A percentile compares a stretch with the other conserved stretches of the same genome.
Conservation (phyloP, 30 jellyfish, hydroid and myxozoan genomes). For the Cassiopea andromeda region DNA sequence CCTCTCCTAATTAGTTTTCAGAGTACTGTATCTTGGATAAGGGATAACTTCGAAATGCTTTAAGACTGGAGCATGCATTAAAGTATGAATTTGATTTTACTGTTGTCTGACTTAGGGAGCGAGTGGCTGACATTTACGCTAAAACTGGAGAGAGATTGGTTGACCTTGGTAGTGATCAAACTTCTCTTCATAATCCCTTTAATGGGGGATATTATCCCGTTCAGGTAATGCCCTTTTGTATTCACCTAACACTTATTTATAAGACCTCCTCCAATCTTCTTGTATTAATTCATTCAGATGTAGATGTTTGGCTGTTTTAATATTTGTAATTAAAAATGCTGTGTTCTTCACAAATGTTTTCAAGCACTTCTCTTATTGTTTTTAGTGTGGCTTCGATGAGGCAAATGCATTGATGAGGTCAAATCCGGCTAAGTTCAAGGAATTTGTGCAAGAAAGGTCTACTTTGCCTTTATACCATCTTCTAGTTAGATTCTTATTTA, state of each 20-base stretch:
- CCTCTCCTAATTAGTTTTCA: too few relatives aligned
- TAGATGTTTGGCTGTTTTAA: too few relatives aligned
- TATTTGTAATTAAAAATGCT: too few relatives aligned
- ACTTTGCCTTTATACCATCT: neutral
- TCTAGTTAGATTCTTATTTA: neutral
- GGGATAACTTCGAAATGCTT: too few relatives aligned
- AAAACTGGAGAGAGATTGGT: conserved; percentile 91
- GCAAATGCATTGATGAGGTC: conserved; percentile 86
- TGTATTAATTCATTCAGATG: neutral
- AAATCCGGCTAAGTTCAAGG: conserved; percentile 86
- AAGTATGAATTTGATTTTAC: too few relatives aligned
- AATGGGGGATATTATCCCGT: conserved; percentile 99
- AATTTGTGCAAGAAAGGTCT: conserved; percentile 93
- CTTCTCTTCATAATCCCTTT: conserved; percentile 98
- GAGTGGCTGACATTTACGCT: conserved; percentile 69
- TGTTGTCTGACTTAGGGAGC: conserved; percentile 72
- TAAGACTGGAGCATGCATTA: too few relatives aligned
- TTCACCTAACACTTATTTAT: neutral
- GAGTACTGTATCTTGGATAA: too few relatives aligned
- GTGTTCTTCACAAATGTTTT: too few relatives aligned
- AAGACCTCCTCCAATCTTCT: neutral
- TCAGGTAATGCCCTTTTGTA: conserved; percentile 65
- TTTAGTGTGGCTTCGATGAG: conserved; percentile 87
- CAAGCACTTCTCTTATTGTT: neutral
- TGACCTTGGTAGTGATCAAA: conserved; percentile 99